Percentiles rank a stretch among this genome's conserved stretches.
These are phyloP conservation scores for Andrena flavipes DNA, from an alignment of 2,888 invertebrate species.

Conservation along the genomic window DNA sequence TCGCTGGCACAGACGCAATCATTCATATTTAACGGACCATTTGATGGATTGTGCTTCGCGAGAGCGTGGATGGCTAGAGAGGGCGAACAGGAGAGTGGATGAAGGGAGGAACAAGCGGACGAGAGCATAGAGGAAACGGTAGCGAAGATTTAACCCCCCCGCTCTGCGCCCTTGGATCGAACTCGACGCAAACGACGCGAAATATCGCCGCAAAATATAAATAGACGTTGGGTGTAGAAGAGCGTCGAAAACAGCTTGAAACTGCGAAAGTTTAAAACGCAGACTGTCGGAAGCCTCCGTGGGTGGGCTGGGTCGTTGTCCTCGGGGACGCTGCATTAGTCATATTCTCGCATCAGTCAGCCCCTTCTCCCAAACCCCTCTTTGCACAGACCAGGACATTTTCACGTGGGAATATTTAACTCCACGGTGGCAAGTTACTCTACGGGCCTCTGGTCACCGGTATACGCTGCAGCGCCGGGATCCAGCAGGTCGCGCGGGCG, in stretches of 20 bases:
- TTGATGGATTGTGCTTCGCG: slow-evolving; percentile 72
- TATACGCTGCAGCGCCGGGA: slow-evolving; percentile 17
- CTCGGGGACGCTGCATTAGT: slow-evolving; percentile 78
- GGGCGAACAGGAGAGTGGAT: not conserved
- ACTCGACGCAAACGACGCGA: no score
- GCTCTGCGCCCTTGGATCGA: no score
- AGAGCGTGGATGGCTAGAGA: slow-evolving; percentile 17
- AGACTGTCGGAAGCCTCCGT: slow-evolving; percentile 35
- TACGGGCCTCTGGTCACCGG: slow-evolving; percentile 61
- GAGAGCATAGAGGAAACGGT: not conserved
- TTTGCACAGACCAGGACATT: slow-evolving; percentile 65
- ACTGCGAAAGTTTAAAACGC: slow-evolving; percentile 43
- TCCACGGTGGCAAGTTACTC: slow-evolving; percentile 72
- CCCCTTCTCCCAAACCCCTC: slow-evolving; percentile 58
- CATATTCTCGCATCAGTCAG: slow-evolving; percentile 78
- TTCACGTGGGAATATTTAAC: slow-evolving; percentile 81
- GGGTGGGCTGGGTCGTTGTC: slow-evolving; percentile 56
- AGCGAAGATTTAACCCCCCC: slow-evolving; percentile 4
- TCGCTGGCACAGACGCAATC: slow-evolving; percentile 56
- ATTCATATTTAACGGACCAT: slow-evolving; percentile 74
- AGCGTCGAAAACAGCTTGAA: not conserved
- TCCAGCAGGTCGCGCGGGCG: slow-evolving; percentile 27
- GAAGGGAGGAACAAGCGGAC: slow-evolving; percentile 25
- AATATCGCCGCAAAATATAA: no score
- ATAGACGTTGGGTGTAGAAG: not conserved